Conservation (phyloP, 2,797 vertebrate species). For the Spondyliosoma cantharus region DNA sequence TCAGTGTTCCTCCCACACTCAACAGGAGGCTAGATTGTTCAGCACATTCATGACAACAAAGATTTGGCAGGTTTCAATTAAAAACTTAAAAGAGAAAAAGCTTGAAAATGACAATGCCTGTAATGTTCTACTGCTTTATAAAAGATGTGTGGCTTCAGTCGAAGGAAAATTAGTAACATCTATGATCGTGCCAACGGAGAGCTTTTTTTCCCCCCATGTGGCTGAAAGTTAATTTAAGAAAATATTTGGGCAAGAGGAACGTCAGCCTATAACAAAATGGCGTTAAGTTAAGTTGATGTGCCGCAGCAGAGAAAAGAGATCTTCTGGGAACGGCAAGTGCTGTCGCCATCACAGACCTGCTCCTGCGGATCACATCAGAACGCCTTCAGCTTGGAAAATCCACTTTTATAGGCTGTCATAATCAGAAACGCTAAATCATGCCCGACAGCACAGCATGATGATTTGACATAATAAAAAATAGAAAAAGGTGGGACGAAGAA, state of each 20-base stretch:
- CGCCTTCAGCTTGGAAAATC: slow-evolving; percentile 42
- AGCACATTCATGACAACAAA: slow-evolving; percentile 8
- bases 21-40: slow-evolving; percentile 22
- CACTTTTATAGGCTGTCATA: slow-evolving; percentile 38
- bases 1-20: slow-evolving; percentile 39
- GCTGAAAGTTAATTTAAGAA: slow-evolving; percentile 54
- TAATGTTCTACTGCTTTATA: not conserved
- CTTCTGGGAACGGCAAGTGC: slow-evolving; percentile 38
- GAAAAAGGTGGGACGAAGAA: slow-evolving; percentile 8
- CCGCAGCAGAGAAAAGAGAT: slow-evolving; percentile 44
- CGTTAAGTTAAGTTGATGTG: slow-evolving; percentile 48
- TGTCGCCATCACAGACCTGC: slow-evolving; percentile 43
- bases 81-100: not conserved
- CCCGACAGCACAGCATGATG: slow-evolving; percentile 19
- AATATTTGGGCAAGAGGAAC: slow-evolving; percentile 50
- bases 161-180: slow-evolving; percentile 26
- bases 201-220: slow-evolving; percentile 20
- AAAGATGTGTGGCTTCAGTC: slow-evolving; percentile 15
- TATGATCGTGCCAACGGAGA: slow-evolving; percentile 17
- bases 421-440: slow-evolving; percentile 49
- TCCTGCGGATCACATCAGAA: slow-evolving; percentile 42
- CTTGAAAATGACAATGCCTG: not conserved
- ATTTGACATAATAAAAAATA: slow-evolving; percentile 14
- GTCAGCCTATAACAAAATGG: slow-evolving; percentile 50
- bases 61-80: not conserved